phyloP scores from a whole-genome alignment of 2,113 vertebrate species.

The Centrocercus urophasianus region DNA sequence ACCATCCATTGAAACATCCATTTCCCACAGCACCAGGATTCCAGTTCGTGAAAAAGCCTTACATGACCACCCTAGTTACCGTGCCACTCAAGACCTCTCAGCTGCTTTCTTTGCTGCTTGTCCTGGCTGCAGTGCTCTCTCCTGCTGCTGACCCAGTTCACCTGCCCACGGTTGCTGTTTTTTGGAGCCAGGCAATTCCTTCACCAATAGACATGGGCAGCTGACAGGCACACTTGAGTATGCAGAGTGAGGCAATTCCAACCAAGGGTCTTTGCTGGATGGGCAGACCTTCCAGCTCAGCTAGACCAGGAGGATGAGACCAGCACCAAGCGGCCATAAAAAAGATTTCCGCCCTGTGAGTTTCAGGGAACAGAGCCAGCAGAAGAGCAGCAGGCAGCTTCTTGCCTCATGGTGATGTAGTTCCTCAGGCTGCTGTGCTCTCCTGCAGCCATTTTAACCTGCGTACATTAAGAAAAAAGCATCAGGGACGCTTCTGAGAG shows the following conservation, averaged over 20 bases:
- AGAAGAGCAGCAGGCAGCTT: neutral
- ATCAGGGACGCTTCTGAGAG: neutral
- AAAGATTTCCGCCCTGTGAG: neutral
- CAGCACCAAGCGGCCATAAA: neutral
- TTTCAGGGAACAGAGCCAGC: neutral
- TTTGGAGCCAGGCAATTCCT: neutral
- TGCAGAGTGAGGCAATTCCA: neutral
- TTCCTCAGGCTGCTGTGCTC: neutral
- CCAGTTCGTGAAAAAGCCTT: neutral
- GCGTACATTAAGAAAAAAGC: neutral
- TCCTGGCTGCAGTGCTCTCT: neutral
- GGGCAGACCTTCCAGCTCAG: neutral
- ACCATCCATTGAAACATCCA: neutral
- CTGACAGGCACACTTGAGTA: neutral
- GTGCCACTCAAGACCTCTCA: neutral
- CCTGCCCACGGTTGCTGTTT: neutral
- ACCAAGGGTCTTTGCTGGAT: neutral
- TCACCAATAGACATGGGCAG: rapidly evolving
- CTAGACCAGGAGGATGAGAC: neutral
- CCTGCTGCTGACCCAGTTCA: neutral
- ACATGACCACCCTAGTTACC: neutral
- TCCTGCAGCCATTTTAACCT: neutral
- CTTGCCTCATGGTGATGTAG: neutral
- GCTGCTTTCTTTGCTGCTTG: neutral
- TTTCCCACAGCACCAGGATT: neutral